phyloP scores from a whole-genome alignment of 2,888 invertebrate genomes.

The Sesia bembeciformis region DNA sequence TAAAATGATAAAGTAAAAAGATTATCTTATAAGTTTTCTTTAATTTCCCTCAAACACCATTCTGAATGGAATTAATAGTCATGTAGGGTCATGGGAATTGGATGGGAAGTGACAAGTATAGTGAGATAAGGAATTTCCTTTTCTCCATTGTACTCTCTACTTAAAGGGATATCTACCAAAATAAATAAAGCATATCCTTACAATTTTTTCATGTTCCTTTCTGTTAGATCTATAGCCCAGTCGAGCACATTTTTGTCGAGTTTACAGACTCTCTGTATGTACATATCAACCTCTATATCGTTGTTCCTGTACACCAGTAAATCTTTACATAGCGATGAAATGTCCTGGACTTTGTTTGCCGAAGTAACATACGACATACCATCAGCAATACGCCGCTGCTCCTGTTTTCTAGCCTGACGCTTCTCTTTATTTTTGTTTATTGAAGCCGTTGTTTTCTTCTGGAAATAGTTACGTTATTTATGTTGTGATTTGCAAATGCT shows the following conservation, averaged over 20 bases:
- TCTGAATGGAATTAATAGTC: no score
- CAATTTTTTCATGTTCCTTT: conserved; percentile 85
- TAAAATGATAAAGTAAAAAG: no score
- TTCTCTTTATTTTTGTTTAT: conserved; percentile 76
- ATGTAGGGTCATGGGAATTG: no score
- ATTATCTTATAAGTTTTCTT: no score
- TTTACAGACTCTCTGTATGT: conserved; percentile 72
- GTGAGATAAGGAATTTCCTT: background rate
- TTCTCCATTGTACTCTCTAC: no score
- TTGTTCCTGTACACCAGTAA: conserved; percentile 77
- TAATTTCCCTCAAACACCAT: no score
- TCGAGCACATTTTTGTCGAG: conserved; percentile 72
- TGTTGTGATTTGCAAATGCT: no score
- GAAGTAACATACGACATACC: conserved; percentile 75
- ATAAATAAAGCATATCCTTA: conserved; percentile 54
- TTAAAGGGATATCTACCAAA: no score
- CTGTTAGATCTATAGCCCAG: conserved; percentile 84
- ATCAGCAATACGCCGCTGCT: conserved; percentile 73
- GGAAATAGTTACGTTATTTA: conserved; percentile 14
- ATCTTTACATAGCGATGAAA: conserved; percentile 74
- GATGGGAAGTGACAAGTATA: background rate
- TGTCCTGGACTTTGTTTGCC: conserved; percentile 75
- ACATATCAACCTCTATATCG: conserved; percentile 75
- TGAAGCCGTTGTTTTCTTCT: conserved; percentile 64
- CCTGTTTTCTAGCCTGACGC: conserved; percentile 74